Base-by-base conservation (phyloP, 2,797 vertebrate species). In the Falco naumanni region DNA sequence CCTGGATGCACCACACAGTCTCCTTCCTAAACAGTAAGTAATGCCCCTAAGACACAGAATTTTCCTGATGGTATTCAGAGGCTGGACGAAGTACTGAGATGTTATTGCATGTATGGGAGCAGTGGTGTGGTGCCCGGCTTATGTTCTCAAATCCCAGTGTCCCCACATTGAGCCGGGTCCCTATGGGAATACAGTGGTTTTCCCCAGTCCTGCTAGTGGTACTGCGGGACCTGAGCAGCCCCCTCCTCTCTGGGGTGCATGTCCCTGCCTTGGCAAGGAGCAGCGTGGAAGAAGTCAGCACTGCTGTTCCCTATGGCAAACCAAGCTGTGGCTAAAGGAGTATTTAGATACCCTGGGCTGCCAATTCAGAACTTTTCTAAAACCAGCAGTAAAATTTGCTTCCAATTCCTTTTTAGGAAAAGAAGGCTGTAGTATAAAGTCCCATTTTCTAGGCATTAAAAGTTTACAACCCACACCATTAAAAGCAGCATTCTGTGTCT, bases 341-440 rank as follows among this genome's bases (percentile, higher is more conserved):
- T 75, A 91, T 96, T 95, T 77, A 41, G 71, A 83, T 90, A 95
- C 53, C 80, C 75, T 51, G 66, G 48, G 60, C 75, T 97, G 96
- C 92, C 95, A 97, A 77, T 96, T 95, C 79, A 93, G 82, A 94
- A 63, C 89, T 94, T 94, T 64, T 50, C 79, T 95, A 89, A 95
- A 94, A 79, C 89, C 92, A 84, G 70, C 95, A 92, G 87, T 79
- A 91, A 95, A 97, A 93, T 93, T 94, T 89, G 91, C 91, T 84
- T 96, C 31, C 0, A 0, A 94, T 96, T 96, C 95, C 95, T 97
- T 97, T 97, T 97, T 96, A 97, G 95, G 95, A 79, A 94, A 94
- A 94, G 90, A 93, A 87, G 57, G 31, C 84, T 93, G 66, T 84
- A 84, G 76, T 34, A 91, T 86, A 66, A 95, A 94, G 71, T 90